These are phyloP conservation scores for Tenodera sinensis DNA, from an alignment of 2,888 invertebrate genomes.

Conservation along the genomic window DNA sequence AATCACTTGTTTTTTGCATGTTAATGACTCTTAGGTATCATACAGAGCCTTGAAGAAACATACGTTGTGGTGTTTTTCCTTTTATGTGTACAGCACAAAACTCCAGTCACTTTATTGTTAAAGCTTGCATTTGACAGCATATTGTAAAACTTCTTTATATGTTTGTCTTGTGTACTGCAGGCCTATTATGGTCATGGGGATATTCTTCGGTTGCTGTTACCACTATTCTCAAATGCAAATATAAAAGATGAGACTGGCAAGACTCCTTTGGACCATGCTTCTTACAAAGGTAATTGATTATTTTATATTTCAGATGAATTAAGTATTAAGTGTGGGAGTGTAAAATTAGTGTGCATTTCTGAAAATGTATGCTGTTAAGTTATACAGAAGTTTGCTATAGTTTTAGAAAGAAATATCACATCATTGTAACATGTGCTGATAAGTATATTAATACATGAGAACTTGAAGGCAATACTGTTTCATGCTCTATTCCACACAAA, in stretches of 20 bases:
- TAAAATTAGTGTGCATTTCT: not conserved
- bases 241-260: conserved; percentile 51
- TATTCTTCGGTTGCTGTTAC: conserved; percentile 52
- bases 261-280: conserved; percentile 58
- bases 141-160: not conserved
- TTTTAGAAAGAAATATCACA: too few species aligned
- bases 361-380: too few species aligned
- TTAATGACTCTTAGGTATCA: too few species aligned
- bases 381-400: too few species aligned
- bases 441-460: too few species aligned
- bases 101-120: not conserved
- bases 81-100: not conserved
- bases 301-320: not conserved
- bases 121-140: not conserved
- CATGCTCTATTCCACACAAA: too few species aligned
- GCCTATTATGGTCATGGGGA: conserved; percentile 57
- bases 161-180: conserved; percentile 30
- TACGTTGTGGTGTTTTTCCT: too few species aligned
- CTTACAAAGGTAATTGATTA: conserved; percentile 43
- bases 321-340: too few species aligned
- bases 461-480: too few species aligned
- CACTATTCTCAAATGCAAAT: conserved; percentile 54
- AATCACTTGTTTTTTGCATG: too few species aligned
- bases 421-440: too few species aligned
- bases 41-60: too few species aligned